A percentile compares a stretch with the other conserved stretches of the same genome.
These are phyloP conservation scores for Diplolepis rosae DNA, from an alignment of 2,888 invertebrate genomes.

Conservation along the genomic window DNA sequence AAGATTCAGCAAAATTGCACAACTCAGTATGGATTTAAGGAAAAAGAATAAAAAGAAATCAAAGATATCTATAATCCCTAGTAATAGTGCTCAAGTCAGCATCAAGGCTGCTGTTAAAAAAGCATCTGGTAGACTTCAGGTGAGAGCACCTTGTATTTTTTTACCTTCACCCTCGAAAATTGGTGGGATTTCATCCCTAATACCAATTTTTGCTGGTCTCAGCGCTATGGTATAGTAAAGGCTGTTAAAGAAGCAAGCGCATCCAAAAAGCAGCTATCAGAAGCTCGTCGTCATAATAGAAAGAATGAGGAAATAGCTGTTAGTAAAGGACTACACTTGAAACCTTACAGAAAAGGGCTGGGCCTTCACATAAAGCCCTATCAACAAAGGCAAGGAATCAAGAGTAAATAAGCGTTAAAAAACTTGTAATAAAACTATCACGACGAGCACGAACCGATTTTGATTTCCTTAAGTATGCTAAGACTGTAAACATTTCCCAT, in stretches of 20 bases:
- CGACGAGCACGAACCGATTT: conserved; percentile 49
- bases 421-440: conserved; percentile 48
- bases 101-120: too few species aligned
- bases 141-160: too few species aligned
- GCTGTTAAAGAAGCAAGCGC: conserved; percentile 40
- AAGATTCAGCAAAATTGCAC: too few species aligned
- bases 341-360: conserved; percentile 7
- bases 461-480: conserved; percentile 44
- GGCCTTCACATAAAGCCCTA: conserved; percentile 39
- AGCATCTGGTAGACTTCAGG: too few species aligned
- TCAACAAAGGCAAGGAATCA: not conserved
- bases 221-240: conserved; percentile 30
- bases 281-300: conserved; percentile 63
- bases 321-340: conserved; percentile 49
- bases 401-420: conserved; percentile 39
- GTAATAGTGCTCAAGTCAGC: too few species aligned
- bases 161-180: too few species aligned
- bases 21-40: too few species aligned
- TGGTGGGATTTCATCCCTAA: conserved; percentile 24
- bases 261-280: conserved; percentile 57
- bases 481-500: conserved; percentile 42
- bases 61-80: too few species aligned
- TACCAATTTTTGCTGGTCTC: conserved; percentile 36
- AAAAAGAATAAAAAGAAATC: too few species aligned
- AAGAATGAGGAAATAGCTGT: conserved; percentile 66